Conservation (phyloP, 2,888 invertebrate species). For the Drosophila macrospina region DNA sequence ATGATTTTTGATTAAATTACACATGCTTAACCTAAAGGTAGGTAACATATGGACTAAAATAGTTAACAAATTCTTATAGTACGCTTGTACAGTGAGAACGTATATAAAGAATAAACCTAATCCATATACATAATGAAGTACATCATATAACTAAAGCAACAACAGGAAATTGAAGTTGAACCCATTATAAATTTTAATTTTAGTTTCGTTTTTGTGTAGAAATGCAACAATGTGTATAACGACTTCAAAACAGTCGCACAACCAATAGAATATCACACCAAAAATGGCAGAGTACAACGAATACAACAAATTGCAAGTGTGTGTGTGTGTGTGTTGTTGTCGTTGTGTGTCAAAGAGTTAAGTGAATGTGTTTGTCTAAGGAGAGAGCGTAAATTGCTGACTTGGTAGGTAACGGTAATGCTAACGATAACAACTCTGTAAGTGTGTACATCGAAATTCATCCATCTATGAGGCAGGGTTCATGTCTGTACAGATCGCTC, state of each 20-base stretch:
- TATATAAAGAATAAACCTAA: constrained; percentile 57
- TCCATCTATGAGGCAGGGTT: constrained; percentile 44
- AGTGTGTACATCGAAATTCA: constrained; percentile 3
- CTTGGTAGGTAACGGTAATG: constrained; percentile 62
- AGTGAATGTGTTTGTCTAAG: constrained; percentile 27
- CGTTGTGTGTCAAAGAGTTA: constrained; percentile 26
- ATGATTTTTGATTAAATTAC: constrained; percentile 79
- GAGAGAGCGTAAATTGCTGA: constrained; percentile 67
- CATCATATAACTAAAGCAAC: constrained; percentile 63
- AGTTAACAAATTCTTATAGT: constrained; percentile 72
- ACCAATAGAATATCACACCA: constrained; percentile 84
- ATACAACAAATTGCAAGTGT: constrained; percentile 62
- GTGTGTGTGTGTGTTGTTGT: constrained; percentile 24
- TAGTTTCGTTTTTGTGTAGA: constrained; percentile 57
- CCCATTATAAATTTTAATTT: constrained; percentile 48
- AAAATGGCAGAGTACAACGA: constrained; percentile 80
- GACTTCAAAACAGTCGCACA: constrained; percentile 78
- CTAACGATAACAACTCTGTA: constrained; percentile 27
- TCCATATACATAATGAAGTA: constrained; percentile 38
- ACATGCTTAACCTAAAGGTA: constrained; percentile 74
- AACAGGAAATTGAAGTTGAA: constrained; percentile 71
- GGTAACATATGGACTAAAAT: constrained; percentile 80
- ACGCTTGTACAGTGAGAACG: constrained; percentile 52
- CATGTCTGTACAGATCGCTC: constrained; percentile 66
- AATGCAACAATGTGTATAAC: constrained; percentile 82